Evolutionary conservation across 2,113 vertebrate genomes (phyloP).

Genomic region (Gymnarchus niloticus): DNA sequence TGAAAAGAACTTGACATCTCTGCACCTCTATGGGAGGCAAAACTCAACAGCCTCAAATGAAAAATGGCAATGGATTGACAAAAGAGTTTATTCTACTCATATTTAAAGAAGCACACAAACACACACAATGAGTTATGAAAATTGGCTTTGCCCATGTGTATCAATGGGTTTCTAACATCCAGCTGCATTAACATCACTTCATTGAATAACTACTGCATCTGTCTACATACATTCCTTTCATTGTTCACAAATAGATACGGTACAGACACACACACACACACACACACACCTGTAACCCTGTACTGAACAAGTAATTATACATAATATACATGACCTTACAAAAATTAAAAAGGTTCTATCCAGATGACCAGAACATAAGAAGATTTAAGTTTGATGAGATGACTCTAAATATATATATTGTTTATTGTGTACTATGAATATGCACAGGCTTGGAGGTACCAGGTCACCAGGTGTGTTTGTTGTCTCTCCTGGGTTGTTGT

Average conservation of each 20-base stretch:
- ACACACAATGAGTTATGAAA: background rate
- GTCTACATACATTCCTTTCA: background rate
- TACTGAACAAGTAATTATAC: too few relatives aligned
- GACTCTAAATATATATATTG: too few relatives aligned
- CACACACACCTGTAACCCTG: background rate
- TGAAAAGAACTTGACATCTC: slow-evolving; percentile 7
- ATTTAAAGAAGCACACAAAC: background rate
- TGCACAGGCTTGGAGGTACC: background rate
- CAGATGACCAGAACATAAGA: too few relatives aligned
- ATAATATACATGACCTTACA: too few relatives aligned
- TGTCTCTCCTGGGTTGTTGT: background rate
- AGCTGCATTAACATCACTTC: background rate
- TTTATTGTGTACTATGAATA: too few relatives aligned
- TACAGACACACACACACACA: too few relatives aligned
- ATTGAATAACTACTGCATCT: background rate
- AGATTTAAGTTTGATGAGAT: too few relatives aligned
- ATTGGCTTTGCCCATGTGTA: background rate
- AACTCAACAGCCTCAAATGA: background rate
- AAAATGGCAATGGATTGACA: background rate
- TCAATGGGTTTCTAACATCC: background rate
- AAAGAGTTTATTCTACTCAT: background rate
- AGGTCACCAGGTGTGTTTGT: background rate
- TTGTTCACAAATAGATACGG: background rate
- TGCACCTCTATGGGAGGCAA: background rate
- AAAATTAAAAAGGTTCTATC: too few relatives aligned